These are phyloP conservation scores for Tetraneura akinire DNA, from an alignment of 1,140 invertebrate genomes.

Conservation along the genomic window DNA sequence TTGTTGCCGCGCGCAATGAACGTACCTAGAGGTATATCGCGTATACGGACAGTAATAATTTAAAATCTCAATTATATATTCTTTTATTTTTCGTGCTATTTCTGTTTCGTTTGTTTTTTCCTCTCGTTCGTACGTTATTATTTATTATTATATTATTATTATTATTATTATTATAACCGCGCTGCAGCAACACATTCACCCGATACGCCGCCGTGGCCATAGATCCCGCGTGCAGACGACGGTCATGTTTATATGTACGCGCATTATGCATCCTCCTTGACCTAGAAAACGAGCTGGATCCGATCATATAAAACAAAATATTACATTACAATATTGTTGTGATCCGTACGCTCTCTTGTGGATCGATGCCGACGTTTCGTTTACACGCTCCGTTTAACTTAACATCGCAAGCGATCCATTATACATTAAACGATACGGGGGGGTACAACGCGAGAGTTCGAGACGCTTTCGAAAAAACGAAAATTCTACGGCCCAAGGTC, in stretches of 20 bases:
- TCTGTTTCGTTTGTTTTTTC: not conserved
- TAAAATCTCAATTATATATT: not conserved
- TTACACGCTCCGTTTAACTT: constrained; percentile 29
- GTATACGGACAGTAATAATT: not conserved
- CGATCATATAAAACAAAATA: not conserved
- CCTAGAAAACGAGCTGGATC: constrained; percentile 23
- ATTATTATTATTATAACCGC: too few relatives aligned
- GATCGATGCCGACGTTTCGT: constrained; percentile 7
- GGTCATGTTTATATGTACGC: too few relatives aligned
- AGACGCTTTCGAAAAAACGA: constrained; percentile 26
- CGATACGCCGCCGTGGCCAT: not conserved
- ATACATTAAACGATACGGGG: not conserved
- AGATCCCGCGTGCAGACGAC: not conserved
- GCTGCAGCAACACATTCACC: not conserved
- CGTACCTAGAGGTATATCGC: constrained; percentile 8
- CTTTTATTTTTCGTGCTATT: not conserved
- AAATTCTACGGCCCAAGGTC: constrained; percentile 19
- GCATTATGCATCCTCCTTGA: too few relatives aligned
- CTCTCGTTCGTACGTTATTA: too few relatives aligned
- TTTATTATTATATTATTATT: too few relatives aligned
- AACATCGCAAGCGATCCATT: not conserved
- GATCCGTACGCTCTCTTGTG: constrained; percentile 6
- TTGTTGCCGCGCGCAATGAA: constrained; percentile 14
- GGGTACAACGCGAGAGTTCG: not conserved
- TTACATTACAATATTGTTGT: too few relatives aligned